These are phyloP conservation scores for Strigops habroptila DNA, from an alignment of 2,113 vertebrate species.

Conservation along the genomic window DNA sequence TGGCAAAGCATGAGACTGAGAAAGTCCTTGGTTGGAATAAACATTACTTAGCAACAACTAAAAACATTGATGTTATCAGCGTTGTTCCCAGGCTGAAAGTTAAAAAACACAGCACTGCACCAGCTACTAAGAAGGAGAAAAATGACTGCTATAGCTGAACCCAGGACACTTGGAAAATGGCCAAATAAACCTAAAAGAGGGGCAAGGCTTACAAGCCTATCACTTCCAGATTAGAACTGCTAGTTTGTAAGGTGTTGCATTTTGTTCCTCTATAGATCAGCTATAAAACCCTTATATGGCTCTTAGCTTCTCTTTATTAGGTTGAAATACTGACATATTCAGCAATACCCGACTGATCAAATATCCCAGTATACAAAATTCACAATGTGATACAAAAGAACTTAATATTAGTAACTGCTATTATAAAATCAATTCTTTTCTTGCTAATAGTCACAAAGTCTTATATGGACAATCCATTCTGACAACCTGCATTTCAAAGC, in stretches of 20 bases:
- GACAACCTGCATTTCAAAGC: not conserved
- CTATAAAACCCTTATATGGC: not conserved
- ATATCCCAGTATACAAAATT: not conserved
- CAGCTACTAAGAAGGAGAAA: too few species aligned
- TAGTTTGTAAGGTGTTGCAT: not conserved
- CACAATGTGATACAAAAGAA: not conserved
- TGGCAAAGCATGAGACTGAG: too few species aligned
- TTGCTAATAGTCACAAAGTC: not conserved
- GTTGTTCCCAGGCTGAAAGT: too few species aligned
- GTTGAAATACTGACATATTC: not conserved
- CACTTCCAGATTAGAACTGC: not conserved
- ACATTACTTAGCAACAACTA: too few species aligned
- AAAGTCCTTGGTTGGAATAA: too few species aligned
- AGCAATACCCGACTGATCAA: not conserved
- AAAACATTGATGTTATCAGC: too few species aligned
- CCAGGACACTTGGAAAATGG: too few species aligned
- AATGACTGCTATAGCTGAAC: too few species aligned
- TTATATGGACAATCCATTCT: not conserved
- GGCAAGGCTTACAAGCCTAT: not conserved
- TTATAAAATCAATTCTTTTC: not conserved
- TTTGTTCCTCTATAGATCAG: not conserved
- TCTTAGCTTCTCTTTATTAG: too few species aligned
- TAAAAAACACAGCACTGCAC: too few species aligned
- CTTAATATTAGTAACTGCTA: not conserved
- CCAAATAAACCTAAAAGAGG: not conserved